phyloP scores from a whole-genome alignment of 2,888 invertebrate species.

The Aquatica leii region DNA sequence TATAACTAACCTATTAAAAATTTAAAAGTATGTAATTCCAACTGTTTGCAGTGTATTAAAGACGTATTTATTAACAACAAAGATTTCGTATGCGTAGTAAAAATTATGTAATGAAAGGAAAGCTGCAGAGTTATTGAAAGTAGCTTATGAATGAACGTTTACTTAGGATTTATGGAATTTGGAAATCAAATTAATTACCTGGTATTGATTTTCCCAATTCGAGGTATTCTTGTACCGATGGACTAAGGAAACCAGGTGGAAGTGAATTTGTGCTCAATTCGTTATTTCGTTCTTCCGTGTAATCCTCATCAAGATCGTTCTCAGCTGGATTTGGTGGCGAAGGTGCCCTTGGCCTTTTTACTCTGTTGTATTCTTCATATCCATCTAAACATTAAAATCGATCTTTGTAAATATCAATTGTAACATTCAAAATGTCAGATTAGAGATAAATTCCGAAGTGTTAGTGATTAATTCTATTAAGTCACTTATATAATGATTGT shows the following conservation, averaged over 20 bases:
- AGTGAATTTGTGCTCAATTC: constrained; percentile 62
- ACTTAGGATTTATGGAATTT: too few species aligned
- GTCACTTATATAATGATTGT: too few species aligned
- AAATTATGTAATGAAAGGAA: too few species aligned
- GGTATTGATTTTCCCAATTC: constrained; percentile 90
- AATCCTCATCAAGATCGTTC: constrained; percentile 54
- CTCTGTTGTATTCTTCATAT: constrained; percentile 68
- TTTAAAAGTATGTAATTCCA: too few species aligned
- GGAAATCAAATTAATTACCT: constrained; percentile 69
- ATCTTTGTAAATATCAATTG: not conserved
- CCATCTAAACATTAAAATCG: constrained; percentile 61
- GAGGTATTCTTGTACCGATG: constrained; percentile 84
- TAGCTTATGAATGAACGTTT: too few species aligned
- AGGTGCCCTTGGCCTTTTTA: constrained; percentile 70
- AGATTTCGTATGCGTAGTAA: too few species aligned
- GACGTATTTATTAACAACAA: too few species aligned
- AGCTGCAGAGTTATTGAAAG: too few species aligned
- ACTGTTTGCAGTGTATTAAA: too few species aligned
- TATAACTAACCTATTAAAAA: too few species aligned
- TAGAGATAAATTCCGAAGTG: too few species aligned
- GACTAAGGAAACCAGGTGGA: constrained; percentile 82
- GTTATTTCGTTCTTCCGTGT: constrained; percentile 59
- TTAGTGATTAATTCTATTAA: too few species aligned
- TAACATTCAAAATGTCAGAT: not conserved
- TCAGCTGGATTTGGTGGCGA: constrained; percentile 60